Conservation (phyloP, 2,113 vertebrate genomes). For the Psittacara wagleri region DNA sequence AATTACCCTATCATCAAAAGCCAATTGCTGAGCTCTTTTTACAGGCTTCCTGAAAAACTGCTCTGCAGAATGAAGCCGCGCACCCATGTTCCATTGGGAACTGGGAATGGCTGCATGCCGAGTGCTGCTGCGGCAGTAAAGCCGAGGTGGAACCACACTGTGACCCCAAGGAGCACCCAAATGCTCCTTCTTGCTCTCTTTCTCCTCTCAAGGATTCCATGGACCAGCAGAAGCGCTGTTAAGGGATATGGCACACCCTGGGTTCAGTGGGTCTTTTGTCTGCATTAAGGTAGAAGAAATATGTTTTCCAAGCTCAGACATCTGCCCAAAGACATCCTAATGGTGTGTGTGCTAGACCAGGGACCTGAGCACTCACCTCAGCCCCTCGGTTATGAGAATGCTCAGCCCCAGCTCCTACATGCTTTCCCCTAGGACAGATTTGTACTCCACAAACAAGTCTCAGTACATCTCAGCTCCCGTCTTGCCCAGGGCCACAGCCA, state of each 20-base stretch:
- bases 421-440: not conserved
- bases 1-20: not conserved
- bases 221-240: fast-evolving
- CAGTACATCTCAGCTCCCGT: not conserved
- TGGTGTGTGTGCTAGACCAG: not conserved
- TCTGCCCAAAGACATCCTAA: not conserved
- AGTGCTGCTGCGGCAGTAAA: not conserved
- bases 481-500: not conserved
- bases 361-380: not conserved
- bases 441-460: not conserved
- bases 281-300: not conserved
- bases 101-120: fast-evolving
- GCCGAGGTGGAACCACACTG: not conserved
- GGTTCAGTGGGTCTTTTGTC: not conserved
- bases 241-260: not conserved
- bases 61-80: not conserved
- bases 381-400: not conserved
- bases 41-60: not conserved
- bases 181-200: not conserved
- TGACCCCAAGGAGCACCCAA: not conserved
- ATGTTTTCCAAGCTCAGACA: not conserved
- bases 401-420: not conserved
- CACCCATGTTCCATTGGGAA: not conserved
- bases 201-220: not conserved
- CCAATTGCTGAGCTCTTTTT: not conserved